Conservation (phyloP, 2,113 vertebrate species). For the Toxostoma redivivum region DNA sequence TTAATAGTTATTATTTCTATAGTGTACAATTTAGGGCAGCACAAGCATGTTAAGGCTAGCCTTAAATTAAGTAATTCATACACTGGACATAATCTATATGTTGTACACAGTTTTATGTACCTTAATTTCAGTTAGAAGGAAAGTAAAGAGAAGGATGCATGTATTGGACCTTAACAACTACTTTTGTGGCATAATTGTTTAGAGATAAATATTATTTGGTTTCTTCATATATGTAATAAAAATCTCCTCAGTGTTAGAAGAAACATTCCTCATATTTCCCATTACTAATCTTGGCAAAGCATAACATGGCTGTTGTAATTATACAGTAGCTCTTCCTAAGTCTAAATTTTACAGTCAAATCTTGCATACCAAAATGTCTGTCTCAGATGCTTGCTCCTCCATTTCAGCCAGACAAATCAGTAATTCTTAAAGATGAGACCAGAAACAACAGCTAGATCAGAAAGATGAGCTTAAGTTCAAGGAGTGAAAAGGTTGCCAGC, state of each 20-base stretch:
- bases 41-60: neutral
- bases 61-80: neutral
- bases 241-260: neutral
- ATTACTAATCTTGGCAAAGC: neutral
- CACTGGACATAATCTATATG: neutral
- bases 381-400: neutral
- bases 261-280: neutral
- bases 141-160: neutral
- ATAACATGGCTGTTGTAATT: neutral
- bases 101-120: neutral
- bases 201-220: neutral
- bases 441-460: neutral
- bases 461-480: neutral
- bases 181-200: neutral
- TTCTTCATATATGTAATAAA: neutral
- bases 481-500: neutral
- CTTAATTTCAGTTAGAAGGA: neutral
- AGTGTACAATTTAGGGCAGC: neutral
- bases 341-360: neutral
- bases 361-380: neutral
- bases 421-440: neutral
- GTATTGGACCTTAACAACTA: neutral
- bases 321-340: neutral
- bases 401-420: neutral
- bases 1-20: neutral